These are phyloP conservation scores for Anastrepha ludens DNA, from an alignment of 1,140 invertebrate species.

Conservation along the genomic window DNA sequence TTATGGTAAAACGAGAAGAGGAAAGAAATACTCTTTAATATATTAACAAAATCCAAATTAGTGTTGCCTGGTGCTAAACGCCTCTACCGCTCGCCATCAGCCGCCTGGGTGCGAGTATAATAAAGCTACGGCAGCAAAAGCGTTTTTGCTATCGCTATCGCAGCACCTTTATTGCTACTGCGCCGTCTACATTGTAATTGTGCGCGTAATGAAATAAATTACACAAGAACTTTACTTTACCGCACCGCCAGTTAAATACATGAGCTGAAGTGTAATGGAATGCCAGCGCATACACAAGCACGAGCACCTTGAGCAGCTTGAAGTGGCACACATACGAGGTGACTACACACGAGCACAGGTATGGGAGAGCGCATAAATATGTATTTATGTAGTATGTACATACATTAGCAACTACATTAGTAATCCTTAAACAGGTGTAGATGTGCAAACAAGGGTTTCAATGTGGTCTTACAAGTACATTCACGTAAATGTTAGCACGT, in stretches of 20 bases:
- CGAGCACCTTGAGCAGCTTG: not conserved
- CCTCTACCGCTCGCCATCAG: no score
- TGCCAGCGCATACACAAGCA: not conserved
- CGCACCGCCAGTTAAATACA: not conserved
- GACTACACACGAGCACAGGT: not conserved
- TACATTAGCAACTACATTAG: conserved; percentile 1
- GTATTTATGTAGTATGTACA: not conserved
- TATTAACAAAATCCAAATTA: not conserved
- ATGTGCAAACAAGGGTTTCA: conserved; percentile 21
- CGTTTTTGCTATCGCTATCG: not conserved
- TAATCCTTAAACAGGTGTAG: conserved; percentile 10
- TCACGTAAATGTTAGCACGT: not conserved
- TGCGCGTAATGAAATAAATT: conserved; percentile 41
- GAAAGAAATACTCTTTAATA: not conserved
- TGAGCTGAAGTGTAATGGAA: not conserved
- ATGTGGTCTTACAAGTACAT: not conserved
- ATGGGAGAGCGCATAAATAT: not conserved
- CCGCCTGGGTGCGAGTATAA: not conserved
- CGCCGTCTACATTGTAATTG: conserved; percentile 1
- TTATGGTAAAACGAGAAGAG: conserved; percentile 7
- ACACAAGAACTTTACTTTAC: conserved; percentile 19
- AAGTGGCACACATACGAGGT: not conserved
- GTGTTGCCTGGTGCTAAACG: not conserved
- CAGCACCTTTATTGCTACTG: conserved; percentile 1
- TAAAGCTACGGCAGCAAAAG: not conserved